phyloP scores from a whole-genome alignment of 2,113 vertebrate species.

The Eptesicus fuscus region DNA sequence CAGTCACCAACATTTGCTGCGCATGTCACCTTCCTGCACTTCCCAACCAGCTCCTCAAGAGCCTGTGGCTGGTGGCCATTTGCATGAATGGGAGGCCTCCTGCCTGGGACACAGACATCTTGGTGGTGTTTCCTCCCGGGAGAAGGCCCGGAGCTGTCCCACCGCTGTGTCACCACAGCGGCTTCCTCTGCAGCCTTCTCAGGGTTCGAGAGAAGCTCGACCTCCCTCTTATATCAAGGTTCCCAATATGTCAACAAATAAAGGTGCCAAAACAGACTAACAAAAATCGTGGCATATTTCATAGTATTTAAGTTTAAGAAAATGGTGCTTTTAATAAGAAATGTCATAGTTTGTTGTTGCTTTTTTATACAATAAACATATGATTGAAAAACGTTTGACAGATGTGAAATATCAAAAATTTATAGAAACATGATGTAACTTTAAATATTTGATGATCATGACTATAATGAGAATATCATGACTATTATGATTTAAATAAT shows the following conservation, averaged over 20 bases:
- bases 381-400: background rate
- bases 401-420: background rate
- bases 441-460: slow-evolving; percentile 12
- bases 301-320: background rate
- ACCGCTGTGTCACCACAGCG: background rate
- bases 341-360: background rate
- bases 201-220: background rate
- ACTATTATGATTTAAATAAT: background rate
- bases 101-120: background rate
- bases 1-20: background rate
- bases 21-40: background rate
- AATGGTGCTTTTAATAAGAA: background rate
- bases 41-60: background rate
- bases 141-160: background rate
- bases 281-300: background rate
- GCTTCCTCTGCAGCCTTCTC: background rate
- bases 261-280: background rate
- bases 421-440: background rate
- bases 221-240: background rate
- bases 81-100: background rate
- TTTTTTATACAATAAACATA: background rate
- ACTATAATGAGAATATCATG: background rate
- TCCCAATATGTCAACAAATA: background rate
- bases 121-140: background rate
- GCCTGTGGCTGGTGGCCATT: background rate